These are phyloP conservation scores for Peromyscus californicus DNA, from an alignment of 2,113 vertebrate genomes.

Conservation along the genomic window DNA sequence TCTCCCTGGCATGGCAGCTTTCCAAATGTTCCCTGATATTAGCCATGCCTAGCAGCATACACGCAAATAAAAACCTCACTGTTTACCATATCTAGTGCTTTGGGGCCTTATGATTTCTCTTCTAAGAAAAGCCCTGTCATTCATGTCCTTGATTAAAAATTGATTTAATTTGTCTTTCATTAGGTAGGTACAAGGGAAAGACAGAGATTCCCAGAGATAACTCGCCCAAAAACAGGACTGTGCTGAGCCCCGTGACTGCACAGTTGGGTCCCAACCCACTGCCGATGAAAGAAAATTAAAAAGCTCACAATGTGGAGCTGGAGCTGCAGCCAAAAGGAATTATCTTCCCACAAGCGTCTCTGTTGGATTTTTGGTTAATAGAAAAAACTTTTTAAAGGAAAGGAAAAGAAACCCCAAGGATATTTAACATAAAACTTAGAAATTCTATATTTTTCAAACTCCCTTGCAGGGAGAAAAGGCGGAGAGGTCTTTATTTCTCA, in stretches of 20 bases:
- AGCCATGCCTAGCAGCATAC: constrained; percentile 40
- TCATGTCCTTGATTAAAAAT: constrained; percentile 81
- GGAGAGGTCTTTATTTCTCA: constrained; percentile 79
- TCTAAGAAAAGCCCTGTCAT: constrained; percentile 52
- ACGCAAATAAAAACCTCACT: constrained; percentile 72
- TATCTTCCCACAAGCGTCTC: constrained; percentile 77
- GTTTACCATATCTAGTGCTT: constrained; percentile 67
- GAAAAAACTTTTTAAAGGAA: constrained; percentile 75
- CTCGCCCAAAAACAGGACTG: constrained; percentile 61
- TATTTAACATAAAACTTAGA: constrained; percentile 78
- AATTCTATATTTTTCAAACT: constrained; percentile 78
- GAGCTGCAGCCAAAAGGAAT: constrained; percentile 79
- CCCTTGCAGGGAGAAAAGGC: constrained; percentile 65
- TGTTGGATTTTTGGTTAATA: constrained; percentile 75
- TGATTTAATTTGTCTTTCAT: constrained; percentile 79
- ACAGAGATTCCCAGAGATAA: constrained; percentile 73
- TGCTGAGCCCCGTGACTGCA: constrained; percentile 66
- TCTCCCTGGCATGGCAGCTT: constrained; percentile 31
- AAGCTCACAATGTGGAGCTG: constrained; percentile 72
- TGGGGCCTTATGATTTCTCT: constrained; percentile 65
- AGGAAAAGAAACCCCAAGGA: constrained; percentile 80
- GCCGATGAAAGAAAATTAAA: constrained; percentile 75
- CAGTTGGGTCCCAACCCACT: constrained; percentile 71
- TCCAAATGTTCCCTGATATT: constrained; percentile 54
- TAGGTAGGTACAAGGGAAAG: constrained; percentile 68